phyloP scores from a whole-genome alignment of 1,140 invertebrate genomes.

The Aphaenogaster floridana region DNA sequence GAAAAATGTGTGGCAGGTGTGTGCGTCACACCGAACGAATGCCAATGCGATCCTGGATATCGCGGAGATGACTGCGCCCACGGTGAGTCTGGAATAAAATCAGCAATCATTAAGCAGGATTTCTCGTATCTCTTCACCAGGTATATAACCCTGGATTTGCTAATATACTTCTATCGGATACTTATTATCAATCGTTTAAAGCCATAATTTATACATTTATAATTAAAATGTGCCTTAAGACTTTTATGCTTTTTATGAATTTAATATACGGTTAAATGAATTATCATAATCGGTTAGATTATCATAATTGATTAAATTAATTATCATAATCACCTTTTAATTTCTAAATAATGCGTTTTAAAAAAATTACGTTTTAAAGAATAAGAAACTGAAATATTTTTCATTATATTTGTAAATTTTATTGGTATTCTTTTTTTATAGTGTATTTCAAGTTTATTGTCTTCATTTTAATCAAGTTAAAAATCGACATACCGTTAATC shows the following conservation, averaged over 20 bases:
- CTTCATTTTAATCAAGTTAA: background rate
- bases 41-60: constrained; percentile 87
- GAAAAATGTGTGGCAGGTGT: constrained; percentile 80
- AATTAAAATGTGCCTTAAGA: background rate
- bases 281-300: background rate
- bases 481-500: background rate
- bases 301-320: background rate
- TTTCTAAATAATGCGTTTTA: background rate
- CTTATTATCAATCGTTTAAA: background rate
- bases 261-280: background rate
- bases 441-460: background rate
- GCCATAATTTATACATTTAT: background rate
- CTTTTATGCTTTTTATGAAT: background rate
- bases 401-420: background rate
- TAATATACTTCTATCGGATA: background rate
- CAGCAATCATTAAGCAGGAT: background rate
- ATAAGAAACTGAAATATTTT: background rate
- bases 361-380: background rate
- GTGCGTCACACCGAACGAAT: constrained; percentile 87
- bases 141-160: background rate
- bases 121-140: background rate
- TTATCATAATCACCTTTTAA: background rate
- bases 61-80: constrained; percentile 76
- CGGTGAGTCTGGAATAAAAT: constrained; percentile 73
- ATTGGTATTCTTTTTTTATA: background rate